Base-by-base conservation (phyloP, 2,888 invertebrate genomes). In the Idaea aversata region DNA sequence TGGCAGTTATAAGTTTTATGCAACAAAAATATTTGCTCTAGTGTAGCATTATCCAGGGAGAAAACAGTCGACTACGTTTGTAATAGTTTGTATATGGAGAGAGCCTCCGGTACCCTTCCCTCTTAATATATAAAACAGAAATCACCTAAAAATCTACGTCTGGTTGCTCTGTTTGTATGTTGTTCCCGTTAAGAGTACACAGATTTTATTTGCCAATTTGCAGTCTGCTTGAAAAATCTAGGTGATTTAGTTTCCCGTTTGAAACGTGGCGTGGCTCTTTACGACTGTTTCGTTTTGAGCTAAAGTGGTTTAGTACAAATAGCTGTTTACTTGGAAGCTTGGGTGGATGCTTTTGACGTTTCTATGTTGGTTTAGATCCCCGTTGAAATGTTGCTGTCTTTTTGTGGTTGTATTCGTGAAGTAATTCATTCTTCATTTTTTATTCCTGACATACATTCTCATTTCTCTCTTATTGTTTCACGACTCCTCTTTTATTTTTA, bases 201-300 rank as follows among this genome's bases (percentile, higher is more conserved):
- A 47, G 47, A 47, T 47, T 47, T 47, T 47, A 47, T 47, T 47
- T 47, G 47, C 47, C 47, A 47, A 47, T 47, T 47, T 47, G 47
- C 47, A 5, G 47, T 47, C 47, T 47, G 47, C 13, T 47, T 6
- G 47, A 47, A 47, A 47, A 47, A 47, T 47, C 47, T 47, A 47
- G 47, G 47, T 7, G 47, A 47, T 47, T 47, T 10, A 6, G 47
- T 47, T 47, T 47, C 47, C 36, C 36, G 36, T 36, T 36, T 36
- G 6, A 36, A 36, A 5, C 47, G 47, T 47, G 47, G 47, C 47
- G 13, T 47, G 47, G 47, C 47, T 47, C 47, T 47, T 47, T 10
- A 47, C 47, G 47, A 47, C 47, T 47, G 47, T 47, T 47, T 47
- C 47, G 47, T 47, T 47, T 47, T 5, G 47, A 47, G 47, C 47